phyloP scores from a whole-genome alignment of 2,797 vertebrate genomes.

The Gadopsis bispinosus region DNA sequence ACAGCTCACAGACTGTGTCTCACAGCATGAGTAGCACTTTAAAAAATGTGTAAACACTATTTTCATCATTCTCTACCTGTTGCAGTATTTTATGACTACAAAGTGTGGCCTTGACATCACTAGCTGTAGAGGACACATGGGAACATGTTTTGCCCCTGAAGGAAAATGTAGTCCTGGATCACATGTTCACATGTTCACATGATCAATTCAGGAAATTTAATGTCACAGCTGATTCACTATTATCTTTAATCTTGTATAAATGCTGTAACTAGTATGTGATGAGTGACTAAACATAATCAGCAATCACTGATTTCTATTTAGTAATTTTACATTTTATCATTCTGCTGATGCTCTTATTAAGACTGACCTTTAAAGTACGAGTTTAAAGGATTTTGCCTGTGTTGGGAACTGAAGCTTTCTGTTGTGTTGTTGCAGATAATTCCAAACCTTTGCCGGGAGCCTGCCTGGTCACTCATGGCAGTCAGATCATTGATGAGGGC shows the following conservation, averaged over 20 bases:
- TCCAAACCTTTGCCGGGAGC: conserved; percentile 63
- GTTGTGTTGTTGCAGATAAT: conserved; percentile 58
- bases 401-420: background rate
- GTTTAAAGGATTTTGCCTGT: background rate
- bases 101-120: background rate
- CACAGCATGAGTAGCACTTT: background rate
- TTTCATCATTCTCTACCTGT: background rate
- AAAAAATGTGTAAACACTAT: background rate
- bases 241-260: background rate
- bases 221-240: background rate
- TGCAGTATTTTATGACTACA: background rate
- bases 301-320: background rate
- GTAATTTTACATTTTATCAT: background rate
- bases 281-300: background rate
- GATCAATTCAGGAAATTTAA: background rate
- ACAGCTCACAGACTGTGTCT: background rate
- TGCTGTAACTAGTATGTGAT: background rate
- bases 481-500: conserved; percentile 84
- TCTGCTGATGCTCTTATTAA: background rate
- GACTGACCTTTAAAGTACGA: background rate
- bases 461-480: conserved; percentile 78
- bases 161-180: background rate
- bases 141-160: background rate
- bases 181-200: conserved; percentile 4
- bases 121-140: background rate